Evolutionary conservation across 2,888 invertebrate genomes (phyloP), one percentile per base, ranked within the genome.

Genomic region (Eupithecia tripunctaria): DNA sequence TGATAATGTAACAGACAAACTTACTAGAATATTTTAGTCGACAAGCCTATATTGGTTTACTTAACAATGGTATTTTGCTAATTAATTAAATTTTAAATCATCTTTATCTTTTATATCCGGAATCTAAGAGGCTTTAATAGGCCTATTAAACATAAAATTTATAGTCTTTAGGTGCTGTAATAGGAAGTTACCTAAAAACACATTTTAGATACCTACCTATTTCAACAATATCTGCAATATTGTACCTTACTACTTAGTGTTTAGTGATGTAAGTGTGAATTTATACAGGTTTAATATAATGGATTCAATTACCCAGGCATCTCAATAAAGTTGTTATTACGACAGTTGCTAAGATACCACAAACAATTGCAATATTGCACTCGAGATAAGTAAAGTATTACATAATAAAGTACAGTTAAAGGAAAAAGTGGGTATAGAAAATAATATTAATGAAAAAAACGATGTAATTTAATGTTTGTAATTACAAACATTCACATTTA

Each of bases 161-260:
- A 63, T 32, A 5, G n/a, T 10, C 36, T n/a, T 21, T 63, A 62
- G 62, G 18, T 60, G 60, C 60, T 29, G 60, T 29, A 60, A 60
- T 60, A 60, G 62, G 6, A 63, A 63, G 10, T 63, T 36, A 51
- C 4, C 56, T 36, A 12, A 36, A 63, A 63, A 21, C 12, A 38
- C 38, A 63, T 38, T 36, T 64, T 21, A 38, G 32, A 36, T 41
- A n/a, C n/a, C n/a, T n/a, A n/a, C n/a, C n/a, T n/a, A 64, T 36
- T 38, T 64, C 64, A 41, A 64, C 21, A 36, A 64, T 63, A 32
- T 41, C n/a, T 64, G 38, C 64, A 64, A 64, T 36, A 63, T 63
- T 32, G 21, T 21, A 63, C n/a, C 15, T 43, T 27, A 47, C 47
- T 27, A 25, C 27, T 56, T 56, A 56, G 51, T 25, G 51, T 25